Base-by-base conservation (phyloP, 2,888 invertebrate genomes). In the Andricus curvator region DNA sequence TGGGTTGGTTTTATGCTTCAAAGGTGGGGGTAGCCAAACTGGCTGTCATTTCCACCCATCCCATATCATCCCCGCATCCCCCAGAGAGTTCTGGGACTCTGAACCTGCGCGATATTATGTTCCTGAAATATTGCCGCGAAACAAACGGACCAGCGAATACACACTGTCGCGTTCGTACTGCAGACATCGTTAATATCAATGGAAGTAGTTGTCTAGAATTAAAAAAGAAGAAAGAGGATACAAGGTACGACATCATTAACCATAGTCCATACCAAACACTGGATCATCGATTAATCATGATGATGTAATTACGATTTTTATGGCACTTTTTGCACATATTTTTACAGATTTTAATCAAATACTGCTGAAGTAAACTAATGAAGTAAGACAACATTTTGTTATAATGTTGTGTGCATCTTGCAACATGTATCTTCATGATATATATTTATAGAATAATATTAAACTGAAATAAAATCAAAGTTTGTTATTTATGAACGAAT, bases 41-140 rank as follows among this genome's bases (percentile, higher is more conserved):
- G 70, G 78, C 83, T 82, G 83, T 84, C 83, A 84, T 80, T 84
- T 84, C 82, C 83, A 82, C 74, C 80, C 74, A 56, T 51, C 29
- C 51, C 74, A 74, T 51, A 74, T 74, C 74, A 74, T 74, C 25
- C 3, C 2, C 29, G 3, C 25, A 25, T 25, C 70, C 48, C 70
- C 20, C 9, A 6, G 70, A 74, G 74, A 74, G 51, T 74, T 74
- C 51, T 74, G 33, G 51, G 33, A 74, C 74, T 70, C 48, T 33
- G 56, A 74, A 74, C 20, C 13, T 74, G 51, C 62, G 15, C 62
- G 25, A 62, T 62, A 62, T 62, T 74, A 48, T 74, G 33, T 56
- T 74, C 29, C 56, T 74, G n/a, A 74, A 74, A 74, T 74, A 33
- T 56, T 74, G n/a, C 56, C 48, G 9, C 25, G 22, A 62, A 62